A percentile compares a stretch with the other conserved stretches of the same genome.
Evolutionary conservation across 2,888 invertebrate species (phyloP).

Genomic region (Lithodes maja): DNA sequence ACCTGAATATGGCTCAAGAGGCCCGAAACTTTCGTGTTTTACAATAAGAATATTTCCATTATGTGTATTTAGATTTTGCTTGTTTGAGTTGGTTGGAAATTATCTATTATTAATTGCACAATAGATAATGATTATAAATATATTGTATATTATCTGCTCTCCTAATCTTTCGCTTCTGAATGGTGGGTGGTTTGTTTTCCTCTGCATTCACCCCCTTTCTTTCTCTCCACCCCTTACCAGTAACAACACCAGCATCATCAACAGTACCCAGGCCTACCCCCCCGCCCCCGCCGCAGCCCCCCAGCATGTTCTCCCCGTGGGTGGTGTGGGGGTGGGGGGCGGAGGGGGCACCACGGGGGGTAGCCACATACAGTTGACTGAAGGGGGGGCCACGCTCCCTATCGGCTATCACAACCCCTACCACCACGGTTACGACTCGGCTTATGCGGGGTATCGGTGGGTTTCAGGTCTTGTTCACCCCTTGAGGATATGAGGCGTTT

Average conservation of each 20-base stretch:
- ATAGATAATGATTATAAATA: no score
- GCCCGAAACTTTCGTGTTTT: no score
- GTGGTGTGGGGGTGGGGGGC: not conserved
- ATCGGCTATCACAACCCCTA: conserved; percentile 56
- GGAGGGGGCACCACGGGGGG: not conserved
- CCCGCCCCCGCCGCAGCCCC: not conserved
- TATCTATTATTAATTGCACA: no score
- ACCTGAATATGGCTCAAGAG: no score
- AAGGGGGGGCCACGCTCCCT: conserved; percentile 39
- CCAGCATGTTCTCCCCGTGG: not conserved
- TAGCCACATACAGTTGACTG: not conserved
- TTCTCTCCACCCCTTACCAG: not conserved
- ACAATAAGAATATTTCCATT: no score
- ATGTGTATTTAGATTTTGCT: no score
- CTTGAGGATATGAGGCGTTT: not conserved
- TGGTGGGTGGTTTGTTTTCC: not conserved
- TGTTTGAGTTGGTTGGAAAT: no score
- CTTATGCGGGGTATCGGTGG: conserved; percentile 54
- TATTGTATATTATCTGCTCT: not conserved
- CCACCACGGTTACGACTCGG: conserved; percentile 28
- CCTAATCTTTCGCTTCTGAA: not conserved
- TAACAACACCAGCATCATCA: not conserved
- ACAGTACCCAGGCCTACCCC: not conserved
- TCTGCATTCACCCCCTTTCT: not conserved
- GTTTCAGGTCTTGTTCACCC: conserved; percentile 10